These are phyloP conservation scores for Platysternon megacephalum DNA, from an alignment of 2,113 vertebrate species.

Conservation along the genomic window DNA sequence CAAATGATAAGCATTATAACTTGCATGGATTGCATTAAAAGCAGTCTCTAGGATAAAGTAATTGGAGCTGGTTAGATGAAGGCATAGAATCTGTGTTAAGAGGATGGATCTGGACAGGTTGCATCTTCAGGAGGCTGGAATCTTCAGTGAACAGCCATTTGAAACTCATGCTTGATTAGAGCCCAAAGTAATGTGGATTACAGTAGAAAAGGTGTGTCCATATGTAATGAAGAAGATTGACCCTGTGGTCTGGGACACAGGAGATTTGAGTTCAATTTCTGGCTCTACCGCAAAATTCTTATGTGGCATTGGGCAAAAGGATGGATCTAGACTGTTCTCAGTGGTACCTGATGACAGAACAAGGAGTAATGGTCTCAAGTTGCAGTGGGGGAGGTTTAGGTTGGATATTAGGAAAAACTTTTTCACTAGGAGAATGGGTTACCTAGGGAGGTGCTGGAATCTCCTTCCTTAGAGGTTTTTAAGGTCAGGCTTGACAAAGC, in stretches of 20 bases:
- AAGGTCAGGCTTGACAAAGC: too few relatives aligned
- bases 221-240: conserved; percentile 51
- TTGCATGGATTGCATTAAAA: accelerated
- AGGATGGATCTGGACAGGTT: not conserved
- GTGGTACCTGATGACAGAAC: too few relatives aligned
- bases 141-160: not conserved
- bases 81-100: not conserved
- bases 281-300: not conserved
- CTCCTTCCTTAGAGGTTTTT: too few relatives aligned
- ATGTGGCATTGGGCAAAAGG: conserved; percentile 23
- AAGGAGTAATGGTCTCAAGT: too few relatives aligned
- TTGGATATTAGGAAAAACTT: too few relatives aligned
- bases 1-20: not conserved
- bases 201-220: not conserved
- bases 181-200: conserved; percentile 22
- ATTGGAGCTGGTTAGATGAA: accelerated
- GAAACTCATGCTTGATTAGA: not conserved
- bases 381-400: too few relatives aligned
- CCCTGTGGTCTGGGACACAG: not conserved
- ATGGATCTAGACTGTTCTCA: too few relatives aligned
- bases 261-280: not conserved
- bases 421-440: too few relatives aligned
- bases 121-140: not conserved
- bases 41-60: not conserved
- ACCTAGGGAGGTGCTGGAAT: too few relatives aligned